A percentile compares a stretch with the other conserved stretches of the same genome.
Conservation (phyloP, 2,888 invertebrate genomes). For the Hoplodrina blanda region DNA sequence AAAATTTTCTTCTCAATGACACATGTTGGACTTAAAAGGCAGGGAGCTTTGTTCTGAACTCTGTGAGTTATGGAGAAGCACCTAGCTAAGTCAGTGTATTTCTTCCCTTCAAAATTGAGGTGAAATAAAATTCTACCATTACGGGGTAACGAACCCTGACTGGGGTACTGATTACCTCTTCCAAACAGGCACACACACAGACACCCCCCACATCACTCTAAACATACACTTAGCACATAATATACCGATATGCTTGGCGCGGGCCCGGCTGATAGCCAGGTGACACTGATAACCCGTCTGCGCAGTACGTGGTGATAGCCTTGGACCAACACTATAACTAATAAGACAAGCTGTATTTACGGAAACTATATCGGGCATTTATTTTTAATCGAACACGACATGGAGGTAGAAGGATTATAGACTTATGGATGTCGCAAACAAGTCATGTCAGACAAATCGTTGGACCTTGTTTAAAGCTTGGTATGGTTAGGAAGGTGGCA, state of each 20-base stretch:
- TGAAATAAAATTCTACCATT: not conserved
- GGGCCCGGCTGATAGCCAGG: slow-evolving; percentile 44
- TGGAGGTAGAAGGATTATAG: no score
- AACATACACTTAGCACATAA: not conserved
- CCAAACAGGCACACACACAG: slow-evolving; percentile 20
- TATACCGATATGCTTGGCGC: slow-evolving; percentile 18
- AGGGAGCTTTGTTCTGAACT: no score
- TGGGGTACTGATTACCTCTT: slow-evolving; percentile 16
- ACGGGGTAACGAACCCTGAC: slow-evolving; percentile 21
- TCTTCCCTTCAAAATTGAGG: not conserved
- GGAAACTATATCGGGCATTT: slow-evolving; percentile 26
- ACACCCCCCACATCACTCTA: not conserved
- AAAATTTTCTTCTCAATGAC: no score
- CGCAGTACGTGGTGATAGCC: slow-evolving; percentile 43
- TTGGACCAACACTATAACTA: slow-evolving; percentile 27
- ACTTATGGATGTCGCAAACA: no score
- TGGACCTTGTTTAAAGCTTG: no score
- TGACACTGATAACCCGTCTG: slow-evolving; percentile 50
- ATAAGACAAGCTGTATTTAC: slow-evolving; percentile 27
- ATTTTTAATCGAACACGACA: not conserved
- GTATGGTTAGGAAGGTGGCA: no score
- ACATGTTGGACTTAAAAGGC: no score
- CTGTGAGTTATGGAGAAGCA: no score
- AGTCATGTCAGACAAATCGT: no score
- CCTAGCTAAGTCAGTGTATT: no score